These are phyloP conservation scores for Mirza zaza DNA, from an alignment of 2,113 vertebrate species.

Conservation along the genomic window DNA sequence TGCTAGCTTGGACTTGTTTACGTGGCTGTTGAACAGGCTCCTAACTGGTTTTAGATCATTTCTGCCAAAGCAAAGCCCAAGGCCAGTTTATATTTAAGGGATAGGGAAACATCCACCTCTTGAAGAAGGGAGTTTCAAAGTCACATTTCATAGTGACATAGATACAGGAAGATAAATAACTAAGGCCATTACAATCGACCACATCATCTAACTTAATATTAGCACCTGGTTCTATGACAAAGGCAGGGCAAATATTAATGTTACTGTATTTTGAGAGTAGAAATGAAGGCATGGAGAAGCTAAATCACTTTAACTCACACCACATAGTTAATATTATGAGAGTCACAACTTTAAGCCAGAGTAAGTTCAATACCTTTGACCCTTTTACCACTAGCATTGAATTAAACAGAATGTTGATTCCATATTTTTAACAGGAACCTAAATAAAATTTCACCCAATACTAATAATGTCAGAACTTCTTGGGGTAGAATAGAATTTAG, in stretches of 20 bases:
- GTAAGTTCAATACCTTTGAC: neutral
- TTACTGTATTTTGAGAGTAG: neutral
- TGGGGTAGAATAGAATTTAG: neutral
- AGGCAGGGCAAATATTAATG: neutral
- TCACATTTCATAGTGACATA: neutral
- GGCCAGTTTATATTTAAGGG: neutral
- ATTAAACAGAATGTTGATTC: neutral
- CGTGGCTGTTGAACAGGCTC: neutral
- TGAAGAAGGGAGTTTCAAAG: neutral
- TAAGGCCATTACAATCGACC: neutral
- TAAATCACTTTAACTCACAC: neutral
- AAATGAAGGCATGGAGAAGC: neutral
- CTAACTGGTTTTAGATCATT: neutral
- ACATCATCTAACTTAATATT: neutral
- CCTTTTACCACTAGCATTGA: neutral
- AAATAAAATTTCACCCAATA: conserved; percentile 15
- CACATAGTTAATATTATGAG: neutral
- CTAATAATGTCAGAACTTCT: neutral
- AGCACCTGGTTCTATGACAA: neutral
- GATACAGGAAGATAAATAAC: neutral
- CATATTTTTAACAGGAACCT: neutral
- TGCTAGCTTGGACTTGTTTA: neutral
- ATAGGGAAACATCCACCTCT: neutral
- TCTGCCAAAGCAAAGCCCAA: neutral
- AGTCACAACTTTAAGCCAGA: neutral